Percentiles rank a stretch among this genome's conserved stretches.
Evolutionary conservation across 1,140 invertebrate species (phyloP).

Genomic region (Listronotus oregonensis): DNA sequence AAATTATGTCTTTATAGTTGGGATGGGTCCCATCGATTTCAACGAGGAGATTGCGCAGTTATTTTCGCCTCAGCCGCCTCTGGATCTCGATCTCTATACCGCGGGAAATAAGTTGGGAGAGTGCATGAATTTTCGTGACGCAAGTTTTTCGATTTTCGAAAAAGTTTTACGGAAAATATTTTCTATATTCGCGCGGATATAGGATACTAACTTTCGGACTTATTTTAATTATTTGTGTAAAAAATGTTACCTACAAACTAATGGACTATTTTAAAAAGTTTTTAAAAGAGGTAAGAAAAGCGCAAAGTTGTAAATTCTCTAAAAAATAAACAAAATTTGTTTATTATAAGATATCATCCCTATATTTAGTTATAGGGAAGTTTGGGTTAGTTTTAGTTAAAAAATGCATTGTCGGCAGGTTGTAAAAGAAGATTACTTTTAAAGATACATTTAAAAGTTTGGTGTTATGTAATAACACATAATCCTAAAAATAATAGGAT

Average conservation of each 20-base stretch:
- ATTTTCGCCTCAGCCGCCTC: slow-evolving; percentile 34
- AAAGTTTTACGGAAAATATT: slow-evolving; percentile 24
- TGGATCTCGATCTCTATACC: slow-evolving; percentile 35
- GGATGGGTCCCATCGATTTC: slow-evolving; percentile 48
- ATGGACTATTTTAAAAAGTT: slow-evolving; percentile 4
- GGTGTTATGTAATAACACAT: no score
- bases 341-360: no score
- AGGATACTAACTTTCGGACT: slow-evolving; percentile 11
- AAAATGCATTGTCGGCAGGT: no score
- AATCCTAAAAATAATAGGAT: no score
- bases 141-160: slow-evolving; percentile 28
- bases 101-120: slow-evolving; percentile 36
- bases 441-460: no score
- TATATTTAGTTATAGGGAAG: no score
- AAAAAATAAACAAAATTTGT: no score
- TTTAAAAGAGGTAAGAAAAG: background rate
- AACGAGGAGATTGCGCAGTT: slow-evolving; percentile 37
- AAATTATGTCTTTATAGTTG: slow-evolving; percentile 43
- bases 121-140: slow-evolving; percentile 35
- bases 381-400: no score
- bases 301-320: no score
- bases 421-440: no score
- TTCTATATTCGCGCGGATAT: slow-evolving; percentile 22
- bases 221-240: background rate
- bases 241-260: background rate